Base-by-base conservation (phyloP, 1,140 invertebrate genomes). In the Chironomus tepperi region DNA sequence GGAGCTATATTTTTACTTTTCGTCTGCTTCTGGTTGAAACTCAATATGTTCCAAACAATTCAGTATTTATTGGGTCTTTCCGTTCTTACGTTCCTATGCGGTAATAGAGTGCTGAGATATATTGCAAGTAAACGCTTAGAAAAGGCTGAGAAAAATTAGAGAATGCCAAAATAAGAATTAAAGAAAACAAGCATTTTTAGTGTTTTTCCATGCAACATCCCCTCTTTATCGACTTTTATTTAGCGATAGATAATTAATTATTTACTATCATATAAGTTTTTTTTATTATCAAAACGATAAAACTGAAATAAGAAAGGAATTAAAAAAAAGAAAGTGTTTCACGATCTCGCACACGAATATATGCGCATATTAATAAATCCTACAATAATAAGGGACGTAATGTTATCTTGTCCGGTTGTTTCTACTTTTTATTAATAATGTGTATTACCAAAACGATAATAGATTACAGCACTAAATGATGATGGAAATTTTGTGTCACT, bases 31-130 rank as follows among this genome's bases (percentile, higher is more conserved):
- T 99, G 96, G 95, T 81, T 96, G 73, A 86, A 92, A 79, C 84
- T 98, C 75, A 91, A 96, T 79, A 99, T 99, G 97, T 99, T 99
- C 84, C 88, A 91, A 73, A 97, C 97, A n/a, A 84, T 98, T 78
- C 91, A 93, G 77, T 97, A 95, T 84, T 86, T 99, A 65, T 85
- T 93, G 75, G 88, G 91, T 34, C 84, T 98, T 74, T 92, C 90
- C 73, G 81, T 90, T 65, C 85, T 96, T 74, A 97, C 95, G 73
- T 98, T 98, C 86, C 86, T 98, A 7, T 89, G 91, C 77, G 97
- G 97, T n/a, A 95, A 97, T 82, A 89, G 92, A 78, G 85, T 98
- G 78, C 87, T 98, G 74, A 90, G 90, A 65, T 83, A 86, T 76
- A 88, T 94, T 77, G 91, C 92, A 7, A 79, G 81, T 15, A 84